Evolutionary conservation across 1,140 invertebrate genomes (phyloP), one percentile per base, ranked within the genome.

Genomic region (Nautilus pompilius): DNA sequence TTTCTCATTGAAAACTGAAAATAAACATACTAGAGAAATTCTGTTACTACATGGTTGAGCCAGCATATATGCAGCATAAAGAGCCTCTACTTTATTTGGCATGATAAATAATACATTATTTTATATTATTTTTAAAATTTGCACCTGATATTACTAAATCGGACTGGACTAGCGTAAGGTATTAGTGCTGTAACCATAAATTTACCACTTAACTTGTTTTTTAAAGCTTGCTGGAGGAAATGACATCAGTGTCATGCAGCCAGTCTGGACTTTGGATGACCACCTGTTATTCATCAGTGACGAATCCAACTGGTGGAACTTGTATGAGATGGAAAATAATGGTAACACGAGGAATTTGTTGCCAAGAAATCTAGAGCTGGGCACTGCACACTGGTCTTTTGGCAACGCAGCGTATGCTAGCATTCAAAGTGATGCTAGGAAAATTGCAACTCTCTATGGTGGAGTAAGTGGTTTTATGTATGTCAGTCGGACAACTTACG

Each of bases 291-390:
- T 78, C 64, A 74, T 83, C 29, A 65, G 79, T 51, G 81, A 83
- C 60, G 58, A 75, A 22, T 76, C 76, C 29, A 72, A 80, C 46
- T 83, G 75, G 77, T 83, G 81, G 81, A 83, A 83, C 63, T 69
- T 83, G 60, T 82, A 82, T 61, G 65, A 67, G 53, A 66, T 78
- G 51, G 72, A 68, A 5, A 20, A 34, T 3, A 62, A 70, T 49
- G 79, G 74, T 26, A 58, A 73, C 5, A 75, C 78, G 53, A 63
- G 73, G 2, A 80, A 80, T 56, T 46, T 78, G 29, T 58, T 67
- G 29, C 69, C 69, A 29, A 62, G 54, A 56, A 53, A 70, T 2
- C 54, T 66, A 46, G 79, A 81, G 61, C 65, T 77, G 28, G 79
- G 78, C 5, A 70, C 72, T 4, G 77, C 78, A 24, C 73, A 77